Evolutionary conservation across 2,888 invertebrate species (phyloP), one percentile per base, ranked within the genome.

Genomic region (Neoitamus cyanurus): DNA sequence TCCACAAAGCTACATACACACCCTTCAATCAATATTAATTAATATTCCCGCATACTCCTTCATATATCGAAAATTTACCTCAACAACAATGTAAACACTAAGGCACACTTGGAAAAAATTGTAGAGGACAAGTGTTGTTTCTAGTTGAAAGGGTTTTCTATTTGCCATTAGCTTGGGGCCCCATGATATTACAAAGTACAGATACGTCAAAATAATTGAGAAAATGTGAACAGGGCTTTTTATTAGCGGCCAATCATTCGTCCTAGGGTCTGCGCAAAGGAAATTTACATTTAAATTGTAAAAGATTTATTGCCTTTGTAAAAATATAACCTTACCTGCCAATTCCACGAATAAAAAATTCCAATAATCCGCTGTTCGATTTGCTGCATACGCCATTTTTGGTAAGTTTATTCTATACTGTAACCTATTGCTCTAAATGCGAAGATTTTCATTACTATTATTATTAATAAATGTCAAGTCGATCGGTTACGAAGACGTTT

Each of bases 91-190:
- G 93, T 94, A 97, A 36, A 93, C 91, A 89, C 97, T 98, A 84
- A 97, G 93, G 11, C 95, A 85, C 11, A 98, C 97, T 94, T 98
- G 98, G 46, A 96, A 88, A 86, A 97, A 95, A 91, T 98, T 98
- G 92, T 98, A 98, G 4, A 96, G 90, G 75, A 98, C 93, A 88
- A 98, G 92, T 0, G 95, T 93, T 87, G 94, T 94, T 88, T 96
- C 94, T 37, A 98, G 90, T 88, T 97, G 94, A 89, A 95, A 96
- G 0, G 98, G 96, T 89, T 97, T 95, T 87, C 97, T 93, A 90
- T 97, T 94, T 87, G 94, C 94, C 98, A 99, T 99, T 88, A 95
- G 94, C 85, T 93, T 93, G 0, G 98, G 98, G 0, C 98, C 98
- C 93, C 95, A 95, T 87, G 93, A 94, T 13, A 94, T 88, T 0